Evolutionary conservation across 2,888 invertebrate species (phyloP).

Genomic region (Oscheius sp.): DNA sequence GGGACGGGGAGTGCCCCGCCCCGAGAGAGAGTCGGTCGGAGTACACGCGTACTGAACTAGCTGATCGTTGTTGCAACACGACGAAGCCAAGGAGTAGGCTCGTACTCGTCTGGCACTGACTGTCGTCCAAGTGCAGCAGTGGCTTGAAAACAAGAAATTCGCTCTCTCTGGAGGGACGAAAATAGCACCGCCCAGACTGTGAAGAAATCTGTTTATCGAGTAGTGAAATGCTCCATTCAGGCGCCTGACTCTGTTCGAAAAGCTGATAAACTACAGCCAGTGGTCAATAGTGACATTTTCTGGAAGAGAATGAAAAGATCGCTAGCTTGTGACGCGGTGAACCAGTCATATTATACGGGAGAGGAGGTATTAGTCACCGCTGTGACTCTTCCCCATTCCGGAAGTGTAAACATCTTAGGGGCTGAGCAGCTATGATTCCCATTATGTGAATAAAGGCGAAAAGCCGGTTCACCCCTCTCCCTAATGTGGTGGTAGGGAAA

Average conservation of each 20-base stretch:
- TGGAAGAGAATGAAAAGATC: too few relatives aligned
- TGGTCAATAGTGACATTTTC: too few relatives aligned
- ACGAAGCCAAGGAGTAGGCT: neutral
- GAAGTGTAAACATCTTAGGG: too few relatives aligned
- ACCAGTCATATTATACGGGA: too few relatives aligned
- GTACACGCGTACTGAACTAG: constrained; percentile 18
- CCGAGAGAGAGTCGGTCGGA: neutral
- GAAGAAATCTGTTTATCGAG: constrained; percentile 9
- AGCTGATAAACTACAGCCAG: constrained; percentile 5
- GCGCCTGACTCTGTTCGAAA: neutral
- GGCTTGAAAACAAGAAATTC: neutral
- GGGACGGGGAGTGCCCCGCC: constrained; percentile 20
- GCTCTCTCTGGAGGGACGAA: neutral
- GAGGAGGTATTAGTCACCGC: too few relatives aligned
- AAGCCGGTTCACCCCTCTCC: too few relatives aligned
- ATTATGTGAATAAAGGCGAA: too few relatives aligned
- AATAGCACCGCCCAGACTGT: neutral
- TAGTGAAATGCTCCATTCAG: neutral
- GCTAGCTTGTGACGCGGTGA: too few relatives aligned
- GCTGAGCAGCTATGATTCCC: too few relatives aligned
- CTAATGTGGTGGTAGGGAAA: too few relatives aligned
- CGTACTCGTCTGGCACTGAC: neutral
- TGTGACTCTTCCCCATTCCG: too few relatives aligned
- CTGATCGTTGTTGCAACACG: constrained; percentile 21
- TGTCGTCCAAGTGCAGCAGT: neutral